A percentile compares a stretch with the other conserved stretches of the same genome.
Conservation (phyloP, 2,888 invertebrate genomes). For the Lithophane ornitopus region DNA sequence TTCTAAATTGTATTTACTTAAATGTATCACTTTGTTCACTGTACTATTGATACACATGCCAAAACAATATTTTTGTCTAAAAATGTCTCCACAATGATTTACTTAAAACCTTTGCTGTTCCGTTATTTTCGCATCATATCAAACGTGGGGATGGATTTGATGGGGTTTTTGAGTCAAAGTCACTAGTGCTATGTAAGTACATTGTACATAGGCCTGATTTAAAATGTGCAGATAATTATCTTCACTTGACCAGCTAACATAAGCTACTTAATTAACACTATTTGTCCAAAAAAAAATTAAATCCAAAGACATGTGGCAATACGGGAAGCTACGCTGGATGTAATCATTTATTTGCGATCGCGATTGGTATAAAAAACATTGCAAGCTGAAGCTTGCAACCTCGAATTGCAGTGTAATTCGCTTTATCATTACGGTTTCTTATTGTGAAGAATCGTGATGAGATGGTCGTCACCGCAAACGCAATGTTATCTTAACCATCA, state of each 20-base stretch:
- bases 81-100: neutral
- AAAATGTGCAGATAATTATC: neutral
- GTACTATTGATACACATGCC: neutral
- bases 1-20: neutral
- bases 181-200: neutral
- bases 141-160: neutral
- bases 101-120: neutral
- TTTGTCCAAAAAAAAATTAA: too few relatives aligned
- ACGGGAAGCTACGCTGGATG: constrained; percentile 50
- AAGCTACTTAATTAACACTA: neutral
- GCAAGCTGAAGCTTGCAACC: constrained; percentile 43
- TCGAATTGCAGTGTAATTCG: constrained; percentile 70
- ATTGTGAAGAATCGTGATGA: constrained; percentile 74
- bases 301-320: constrained; percentile 23
- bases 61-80: neutral
- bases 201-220: neutral
- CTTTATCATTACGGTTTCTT: constrained; percentile 74
- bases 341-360: constrained; percentile 56
- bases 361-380: constrained; percentile 39
- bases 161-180: neutral
- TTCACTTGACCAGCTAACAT: neutral
- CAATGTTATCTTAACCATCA: constrained; percentile 73
- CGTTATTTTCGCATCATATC: neutral
- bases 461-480: constrained; percentile 75
- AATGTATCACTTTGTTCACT: neutral